Conservation (phyloP, 2,888 invertebrate species). For the Craniophora ligustri region DNA sequence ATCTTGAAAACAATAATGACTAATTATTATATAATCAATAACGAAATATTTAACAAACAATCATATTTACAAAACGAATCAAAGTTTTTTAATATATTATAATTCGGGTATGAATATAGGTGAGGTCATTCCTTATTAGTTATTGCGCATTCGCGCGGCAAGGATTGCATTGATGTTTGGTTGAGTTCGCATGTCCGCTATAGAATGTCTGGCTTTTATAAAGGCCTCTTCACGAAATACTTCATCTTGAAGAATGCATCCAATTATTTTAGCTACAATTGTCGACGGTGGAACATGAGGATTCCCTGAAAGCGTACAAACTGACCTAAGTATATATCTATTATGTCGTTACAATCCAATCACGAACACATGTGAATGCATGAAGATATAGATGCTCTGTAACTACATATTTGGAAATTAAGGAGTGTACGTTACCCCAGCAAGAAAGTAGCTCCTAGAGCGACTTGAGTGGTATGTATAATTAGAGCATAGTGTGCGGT, state of each 20-base stretch:
- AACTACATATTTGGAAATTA: too few species aligned
- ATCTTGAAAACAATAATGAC: constrained; percentile 21
- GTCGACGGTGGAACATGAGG: constrained; percentile 93
- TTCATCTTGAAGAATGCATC: constrained; percentile 90
- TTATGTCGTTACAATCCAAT: neutral
- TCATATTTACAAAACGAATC: constrained; percentile 21
- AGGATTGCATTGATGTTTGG: constrained; percentile 71
- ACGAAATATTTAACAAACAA: constrained; percentile 16
- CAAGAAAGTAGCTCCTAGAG: too few species aligned
- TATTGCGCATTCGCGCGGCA: constrained; percentile 63
- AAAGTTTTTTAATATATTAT: constrained; percentile 23
- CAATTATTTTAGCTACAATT: constrained; percentile 94
- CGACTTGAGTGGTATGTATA: too few species aligned
- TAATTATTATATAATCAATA: constrained; percentile 8
- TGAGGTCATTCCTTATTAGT: constrained; percentile 48
- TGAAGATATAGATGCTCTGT: too few species aligned
- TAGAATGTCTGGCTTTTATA: constrained; percentile 80
- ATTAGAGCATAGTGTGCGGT: too few species aligned
- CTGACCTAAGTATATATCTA: constrained; percentile 19
- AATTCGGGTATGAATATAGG: constrained; percentile 14
- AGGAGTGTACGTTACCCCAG: too few species aligned
- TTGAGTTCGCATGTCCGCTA: constrained; percentile 79
- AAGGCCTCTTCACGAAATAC: constrained; percentile 83
- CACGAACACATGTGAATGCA: constrained; percentile 3
- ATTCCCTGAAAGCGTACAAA: constrained; percentile 87